Base-by-base conservation (phyloP, 2,113 vertebrate species). In the Misgurnus anguillicaudatus region DNA sequence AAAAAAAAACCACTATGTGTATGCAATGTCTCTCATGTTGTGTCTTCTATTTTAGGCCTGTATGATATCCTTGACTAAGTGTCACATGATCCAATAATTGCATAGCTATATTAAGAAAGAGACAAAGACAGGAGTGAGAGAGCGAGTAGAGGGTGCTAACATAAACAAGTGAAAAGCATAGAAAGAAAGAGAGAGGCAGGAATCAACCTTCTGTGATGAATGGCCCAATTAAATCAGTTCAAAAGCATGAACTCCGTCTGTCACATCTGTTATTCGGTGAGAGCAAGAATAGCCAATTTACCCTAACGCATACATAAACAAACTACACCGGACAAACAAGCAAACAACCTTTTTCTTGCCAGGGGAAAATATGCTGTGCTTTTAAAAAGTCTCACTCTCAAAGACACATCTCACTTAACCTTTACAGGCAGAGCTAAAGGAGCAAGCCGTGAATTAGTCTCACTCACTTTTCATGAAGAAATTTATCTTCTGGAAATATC, bases 221-320 rank as follows among this genome's bases (percentile, higher is more conserved):
- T 80, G 82, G 57, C 77, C 10, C 68, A 78, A 84, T 87, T 87
- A 88, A 83, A 47, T 39, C 61, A 78, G 74, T 87, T 86, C 77
- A 78, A 82, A 85, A 47, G 16, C 47, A 41, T 8, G 45, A 60
- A 38, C 42, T 47, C 78, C 9, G 42, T 64, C 60, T 76, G 72
- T 75, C 61, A 53, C 47, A 10, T 72, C 78, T 55, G 68, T 76
- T 71, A 65, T 82, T 31, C 53, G 67, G 21, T 60, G 65, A 81
- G 63, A 64, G 80, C 76, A 4, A n/a, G 31, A 64, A 82, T 85
- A 78, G 61, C 8, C 79, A 63, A 53, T 64, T 75, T 31, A 81
- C 66, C 55, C 72, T 16, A 58, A 75, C 73, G 64, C 60, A 64
- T 64, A 64, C 61, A 51, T 76, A 64, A 51, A 75, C 41, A n/a